Evolutionary conservation across 2,888 invertebrate species (phyloP), one percentile per base, ranked within the genome.

Genomic region (Teinopalpus imperialis): DNA sequence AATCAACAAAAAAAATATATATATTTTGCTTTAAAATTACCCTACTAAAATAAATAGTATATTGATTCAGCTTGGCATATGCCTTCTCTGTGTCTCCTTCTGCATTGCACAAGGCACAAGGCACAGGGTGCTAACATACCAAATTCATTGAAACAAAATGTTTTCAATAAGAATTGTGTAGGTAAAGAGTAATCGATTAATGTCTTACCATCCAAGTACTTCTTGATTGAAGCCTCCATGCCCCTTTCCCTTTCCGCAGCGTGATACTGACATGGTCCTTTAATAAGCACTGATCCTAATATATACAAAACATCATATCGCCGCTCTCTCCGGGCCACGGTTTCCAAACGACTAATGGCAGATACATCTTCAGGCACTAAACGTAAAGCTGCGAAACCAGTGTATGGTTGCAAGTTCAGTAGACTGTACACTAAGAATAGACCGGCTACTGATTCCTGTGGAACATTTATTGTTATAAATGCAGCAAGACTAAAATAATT

Each of bases 371-470:
- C 66, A 0, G 80, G 75, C 0, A 68, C 54, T 0, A 88, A 18
- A 0, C 81, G 66, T 0, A 88, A 56, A 0, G 59, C 32, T 0
- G 79, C 80, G 14, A 85, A 82, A 0, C 63, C 56, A 0, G 55
- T 2, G 47, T 66, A 83, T 0, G 87, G 87, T 42, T 88, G 87
- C 0, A 77, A 54, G 20, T 72, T 66, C 1, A 81, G 42, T 0
- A 88, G 51, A 0, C 68, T 72, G 26, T 88, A 87, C 0, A 82
- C 74, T 1, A 88, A 53, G 52, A 82, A 87, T 0, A 87, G 55
- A 0, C 82, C 85, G 0, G 72, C 70, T 43, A 86, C 70, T 1
- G 74, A 66, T 48, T 77, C 74, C 87, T 87, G 61, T 8, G 18
- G 23, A 8, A 18, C 10, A 5, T 9, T 12, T 6, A 35, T 13